Evolutionary conservation across 2,888 invertebrate species (phyloP), one percentile per base, ranked within the genome.

Genomic region (Agriopis leucophaearia): DNA sequence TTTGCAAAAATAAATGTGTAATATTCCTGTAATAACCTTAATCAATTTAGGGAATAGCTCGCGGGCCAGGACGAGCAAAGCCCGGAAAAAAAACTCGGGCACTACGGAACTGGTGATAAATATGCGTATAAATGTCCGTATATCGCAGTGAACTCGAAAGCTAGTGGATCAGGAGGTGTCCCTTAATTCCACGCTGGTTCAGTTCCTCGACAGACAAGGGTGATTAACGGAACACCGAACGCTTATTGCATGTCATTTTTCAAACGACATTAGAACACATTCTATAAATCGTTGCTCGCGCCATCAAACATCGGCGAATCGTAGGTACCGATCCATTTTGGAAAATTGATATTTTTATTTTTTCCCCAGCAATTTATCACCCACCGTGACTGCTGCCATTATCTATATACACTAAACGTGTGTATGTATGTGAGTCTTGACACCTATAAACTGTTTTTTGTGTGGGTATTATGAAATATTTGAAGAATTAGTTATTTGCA

Each of bases 291-390:
- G 51, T 56, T 44, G 13, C 35, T 18, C 57, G 48, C 40, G 16
- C 57, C 61, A 66, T 63, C 69, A 66, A 63, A 62, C 65, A 56
- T 66, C 63, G 59, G 38, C 54, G 62, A 69, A 60, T 60, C 59
- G 60, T 65, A 64, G 38, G 44, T 58, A 58, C 57, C 74, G 74
- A 77, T 74, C 75, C 77, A 78, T 76, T 78, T 74, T 76, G 70
- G 70, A 73, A 76, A 75, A 73, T 71, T 75, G 69, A 72, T 73
- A 70, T 74, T 72, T 73, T 66, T 56, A 73, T 75, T 77, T 76
- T n/a, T 69, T 51, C 55, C 69, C 52, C 54, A 59, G 57, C 69
- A 62, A 77, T 79, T 79, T 73, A 71, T 76, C 72, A 75, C 66
- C 57, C 51, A 51, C 44, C 58, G 50, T 70, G 69, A 63, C 69